These are phyloP conservation scores for Chouioia cunea DNA, from an alignment of 2,888 invertebrate species.

Conservation along the genomic window DNA sequence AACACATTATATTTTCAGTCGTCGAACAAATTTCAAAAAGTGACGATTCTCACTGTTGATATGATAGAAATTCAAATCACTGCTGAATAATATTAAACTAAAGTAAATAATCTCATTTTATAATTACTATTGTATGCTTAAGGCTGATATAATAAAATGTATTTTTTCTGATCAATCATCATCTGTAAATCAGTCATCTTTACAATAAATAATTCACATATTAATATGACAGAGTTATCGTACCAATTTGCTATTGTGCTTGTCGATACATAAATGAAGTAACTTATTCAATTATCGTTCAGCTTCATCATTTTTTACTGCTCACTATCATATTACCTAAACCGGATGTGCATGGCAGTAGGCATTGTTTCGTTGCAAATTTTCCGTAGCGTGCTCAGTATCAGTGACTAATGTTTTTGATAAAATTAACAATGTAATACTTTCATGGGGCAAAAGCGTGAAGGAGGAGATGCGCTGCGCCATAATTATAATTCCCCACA, in stretches of 20 bases:
- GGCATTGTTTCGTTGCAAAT: constrained; percentile 37
- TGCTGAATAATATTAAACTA: no score
- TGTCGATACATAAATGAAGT: background rate
- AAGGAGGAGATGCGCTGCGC: constrained; percentile 16
- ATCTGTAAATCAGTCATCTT: background rate
- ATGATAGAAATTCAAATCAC: no score
- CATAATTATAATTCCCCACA: constrained; percentile 40
- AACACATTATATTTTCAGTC: no score
- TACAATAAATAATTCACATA: background rate
- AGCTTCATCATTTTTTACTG: background rate
- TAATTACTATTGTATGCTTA: no score
- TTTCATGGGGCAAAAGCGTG: constrained; percentile 10
- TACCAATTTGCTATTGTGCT: background rate
- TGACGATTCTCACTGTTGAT: no score
- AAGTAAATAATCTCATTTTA: no score
- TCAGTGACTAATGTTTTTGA: constrained; percentile 31
- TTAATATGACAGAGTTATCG: background rate
- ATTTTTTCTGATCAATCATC: background rate
- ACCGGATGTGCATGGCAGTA: constrained; percentile 12
- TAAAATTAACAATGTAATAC: constrained; percentile 39
- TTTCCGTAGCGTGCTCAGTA: constrained; percentile 27
- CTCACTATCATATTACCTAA: background rate
- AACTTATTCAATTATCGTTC: constrained; percentile 5
- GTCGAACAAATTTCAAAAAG: no score
- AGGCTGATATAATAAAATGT: background rate